A percentile compares a stretch with the other conserved stretches of the same genome.
phyloP scores from a whole-genome alignment of 2,888 invertebrate species.

The Agrotis puta region DNA sequence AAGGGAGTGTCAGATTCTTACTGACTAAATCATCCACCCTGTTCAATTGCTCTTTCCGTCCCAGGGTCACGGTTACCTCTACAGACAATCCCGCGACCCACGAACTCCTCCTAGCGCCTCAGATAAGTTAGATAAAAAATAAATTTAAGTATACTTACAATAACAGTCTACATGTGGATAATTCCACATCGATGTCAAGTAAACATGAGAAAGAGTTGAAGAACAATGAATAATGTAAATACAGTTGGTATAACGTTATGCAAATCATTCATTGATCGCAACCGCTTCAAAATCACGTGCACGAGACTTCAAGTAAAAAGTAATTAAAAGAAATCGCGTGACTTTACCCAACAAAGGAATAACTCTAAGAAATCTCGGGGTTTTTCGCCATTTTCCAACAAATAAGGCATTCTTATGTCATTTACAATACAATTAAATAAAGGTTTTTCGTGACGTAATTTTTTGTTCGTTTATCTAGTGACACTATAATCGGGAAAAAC shows the following conservation, averaged over 20 bases:
- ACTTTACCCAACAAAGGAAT: conserved; percentile 29
- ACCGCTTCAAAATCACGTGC: conserved; percentile 21
- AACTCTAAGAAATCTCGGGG: conserved; percentile 18
- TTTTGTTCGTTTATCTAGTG: conserved; percentile 7
- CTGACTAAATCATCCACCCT: too few relatives aligned
- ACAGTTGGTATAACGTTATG: too few relatives aligned
- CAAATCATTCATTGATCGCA: neutral
- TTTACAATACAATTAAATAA: conserved; percentile 29
- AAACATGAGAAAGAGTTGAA: neutral
- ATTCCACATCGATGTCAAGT: neutral
- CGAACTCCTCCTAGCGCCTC: too few relatives aligned
- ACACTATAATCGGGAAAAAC: neutral
- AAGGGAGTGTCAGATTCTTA: too few relatives aligned
- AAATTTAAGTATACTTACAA: too few relatives aligned
- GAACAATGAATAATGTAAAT: too few relatives aligned
- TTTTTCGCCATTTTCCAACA: conserved; percentile 24
- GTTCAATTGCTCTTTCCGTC: too few relatives aligned
- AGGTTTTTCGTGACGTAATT: conserved; percentile 17
- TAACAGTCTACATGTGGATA: too few relatives aligned
- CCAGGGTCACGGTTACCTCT: too few relatives aligned
- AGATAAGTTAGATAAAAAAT: too few relatives aligned
- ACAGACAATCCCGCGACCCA: too few relatives aligned
- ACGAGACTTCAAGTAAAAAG: conserved; percentile 14
- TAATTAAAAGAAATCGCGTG: conserved; percentile 38
- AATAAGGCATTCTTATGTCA: conserved; percentile 8